phyloP scores from a whole-genome alignment of 2,888 invertebrate species.

The Amblyjoppa fuscipennis region DNA sequence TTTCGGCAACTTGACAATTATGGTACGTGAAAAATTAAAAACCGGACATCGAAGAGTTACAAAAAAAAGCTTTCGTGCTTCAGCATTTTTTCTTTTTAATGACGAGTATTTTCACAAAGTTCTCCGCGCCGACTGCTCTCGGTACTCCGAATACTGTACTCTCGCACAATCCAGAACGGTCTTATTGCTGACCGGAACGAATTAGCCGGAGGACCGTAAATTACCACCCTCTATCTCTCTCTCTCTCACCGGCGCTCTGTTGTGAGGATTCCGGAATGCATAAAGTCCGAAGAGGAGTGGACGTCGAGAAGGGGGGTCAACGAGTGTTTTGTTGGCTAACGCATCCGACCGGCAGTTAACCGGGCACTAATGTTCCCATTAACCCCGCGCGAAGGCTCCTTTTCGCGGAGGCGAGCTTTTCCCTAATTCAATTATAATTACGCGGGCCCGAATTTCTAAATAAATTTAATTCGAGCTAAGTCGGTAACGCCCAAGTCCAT shows the following conservation, averaged over 20 bases:
- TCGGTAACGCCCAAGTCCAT: background rate
- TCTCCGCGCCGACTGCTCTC: background rate
- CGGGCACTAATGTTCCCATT: constrained; percentile 63
- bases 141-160: background rate
- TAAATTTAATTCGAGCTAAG: constrained; percentile 54
- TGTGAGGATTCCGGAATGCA: constrained; percentile 21
- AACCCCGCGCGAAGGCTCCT: constrained; percentile 1
- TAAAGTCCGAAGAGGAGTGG: constrained; percentile 28
- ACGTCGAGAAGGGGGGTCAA: constrained; percentile 15
- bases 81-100: background rate
- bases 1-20: too few species aligned
- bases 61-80: background rate
- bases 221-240: constrained; percentile 39
- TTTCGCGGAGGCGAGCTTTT: constrained; percentile 25
- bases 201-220: constrained; percentile 52
- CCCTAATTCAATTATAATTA: constrained; percentile 61
- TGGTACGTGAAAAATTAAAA: too few species aligned
- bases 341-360: constrained; percentile 39
- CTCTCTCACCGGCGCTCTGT: constrained; percentile 4
- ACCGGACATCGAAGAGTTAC: background rate
- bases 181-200: constrained; percentile 48
- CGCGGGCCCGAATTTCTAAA: constrained; percentile 37
- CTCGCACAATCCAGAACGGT: constrained; percentile 6
- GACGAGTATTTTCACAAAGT: background rate
- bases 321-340: constrained; percentile 47